Conservation (phyloP, 1,140 invertebrate species). For the Steinernema feltiae region DNA sequence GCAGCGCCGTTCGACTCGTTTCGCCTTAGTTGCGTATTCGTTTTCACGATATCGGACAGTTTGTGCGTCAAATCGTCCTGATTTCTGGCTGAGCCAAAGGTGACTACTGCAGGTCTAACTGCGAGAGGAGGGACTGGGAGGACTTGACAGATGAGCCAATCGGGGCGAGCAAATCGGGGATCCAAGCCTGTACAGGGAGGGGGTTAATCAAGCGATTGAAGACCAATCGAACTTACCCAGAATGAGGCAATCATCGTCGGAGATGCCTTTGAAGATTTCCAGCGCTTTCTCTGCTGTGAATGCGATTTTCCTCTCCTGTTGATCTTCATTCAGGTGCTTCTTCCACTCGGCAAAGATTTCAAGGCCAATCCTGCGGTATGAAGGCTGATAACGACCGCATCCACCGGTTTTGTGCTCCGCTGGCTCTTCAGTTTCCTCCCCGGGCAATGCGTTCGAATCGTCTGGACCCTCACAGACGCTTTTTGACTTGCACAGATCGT, state of each 20-base stretch:
- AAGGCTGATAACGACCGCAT: slow-evolving; percentile 94
- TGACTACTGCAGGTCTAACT: slow-evolving; percentile 88
- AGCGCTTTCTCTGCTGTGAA: slow-evolving; percentile 88
- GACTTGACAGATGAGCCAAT: slow-evolving; percentile 98
- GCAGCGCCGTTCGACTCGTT: slow-evolving; percentile 94
- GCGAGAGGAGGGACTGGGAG: slow-evolving; percentile 90
- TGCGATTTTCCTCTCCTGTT: slow-evolving; percentile 85
- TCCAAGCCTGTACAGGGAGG: slow-evolving; percentile 53
- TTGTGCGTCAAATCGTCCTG: slow-evolving; percentile 98
- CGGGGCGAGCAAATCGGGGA: slow-evolving; percentile 76
- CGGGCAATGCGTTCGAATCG: slow-evolving; percentile 30
- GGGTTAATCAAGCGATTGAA: slow-evolving; percentile 22
- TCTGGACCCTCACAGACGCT: slow-evolving; percentile 94
- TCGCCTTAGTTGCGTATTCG: slow-evolving; percentile 85
- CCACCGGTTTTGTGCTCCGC: slow-evolving; percentile 75
- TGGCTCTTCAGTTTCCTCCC: slow-evolving; percentile 14
- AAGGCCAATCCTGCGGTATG: slow-evolving; percentile 76
- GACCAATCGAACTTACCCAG: slow-evolving; percentile 69
- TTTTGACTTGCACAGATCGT: slow-evolving; percentile 95
- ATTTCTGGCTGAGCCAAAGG: slow-evolving; percentile 96
- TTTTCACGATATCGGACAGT: slow-evolving; percentile 94
- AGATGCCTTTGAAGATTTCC: slow-evolving; percentile 93
- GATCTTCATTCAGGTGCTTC: slow-evolving; percentile 94
- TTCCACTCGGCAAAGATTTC: slow-evolving; percentile 87
- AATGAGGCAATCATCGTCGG: slow-evolving; percentile 91